Evolutionary conservation across 2,797 vertebrate genomes (phyloP).

Genomic region (Trichosurus vulpecula): DNA sequence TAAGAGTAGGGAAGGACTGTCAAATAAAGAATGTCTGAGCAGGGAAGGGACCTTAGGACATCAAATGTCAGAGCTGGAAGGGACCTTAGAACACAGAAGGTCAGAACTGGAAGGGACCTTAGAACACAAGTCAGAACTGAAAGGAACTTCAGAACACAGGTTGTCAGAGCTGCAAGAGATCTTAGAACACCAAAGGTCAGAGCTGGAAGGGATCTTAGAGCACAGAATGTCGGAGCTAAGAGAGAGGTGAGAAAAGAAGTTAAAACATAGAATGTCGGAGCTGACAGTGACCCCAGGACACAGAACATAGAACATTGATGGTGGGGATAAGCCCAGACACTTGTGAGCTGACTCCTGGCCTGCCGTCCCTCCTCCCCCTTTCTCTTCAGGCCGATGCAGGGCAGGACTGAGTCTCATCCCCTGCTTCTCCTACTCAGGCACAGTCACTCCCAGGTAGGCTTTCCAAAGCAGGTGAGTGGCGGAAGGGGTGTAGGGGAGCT

Average conservation of each 20-base stretch:
- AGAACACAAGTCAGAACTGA: neutral
- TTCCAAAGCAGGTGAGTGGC: neutral
- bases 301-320: neutral
- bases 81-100: rapidly evolving
- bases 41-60: neutral
- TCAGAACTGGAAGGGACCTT: neutral
- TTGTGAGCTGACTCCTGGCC: neutral
- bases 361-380: neutral
- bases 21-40: neutral
- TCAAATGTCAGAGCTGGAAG: neutral
- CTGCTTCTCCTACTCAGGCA: neutral
- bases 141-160: neutral
- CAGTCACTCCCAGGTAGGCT: neutral
- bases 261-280: neutral
- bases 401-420: neutral
- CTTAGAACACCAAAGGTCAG: neutral
- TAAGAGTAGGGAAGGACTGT: neutral
- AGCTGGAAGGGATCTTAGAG: neutral
- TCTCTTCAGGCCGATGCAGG: slow-evolving; percentile 26
- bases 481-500: neutral
- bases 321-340: neutral
- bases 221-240: too few species aligned
- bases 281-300: too few species aligned
- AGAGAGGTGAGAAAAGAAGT: too few species aligned
- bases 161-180: neutral